These are phyloP conservation scores for Dasysyrphus tricinctus DNA, from an alignment of 2,888 invertebrate genomes.

Conservation along the genomic window DNA sequence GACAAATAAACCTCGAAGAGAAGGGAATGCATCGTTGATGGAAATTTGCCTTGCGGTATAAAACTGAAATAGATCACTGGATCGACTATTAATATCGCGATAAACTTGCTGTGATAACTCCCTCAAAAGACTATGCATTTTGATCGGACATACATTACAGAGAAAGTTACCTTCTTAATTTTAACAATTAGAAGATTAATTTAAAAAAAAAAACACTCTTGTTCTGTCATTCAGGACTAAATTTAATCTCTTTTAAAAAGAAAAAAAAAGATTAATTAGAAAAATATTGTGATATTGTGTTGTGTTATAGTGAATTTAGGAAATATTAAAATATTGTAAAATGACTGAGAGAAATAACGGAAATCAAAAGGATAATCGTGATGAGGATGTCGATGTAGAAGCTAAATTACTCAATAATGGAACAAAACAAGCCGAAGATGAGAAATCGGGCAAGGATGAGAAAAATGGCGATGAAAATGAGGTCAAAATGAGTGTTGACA, in stretches of 20 bases:
- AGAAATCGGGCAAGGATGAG: constrained; percentile 76
- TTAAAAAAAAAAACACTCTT: not conserved
- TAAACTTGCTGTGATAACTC: constrained; percentile 52
- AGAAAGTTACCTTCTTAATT: constrained; percentile 6
- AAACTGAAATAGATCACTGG: constrained; percentile 45
- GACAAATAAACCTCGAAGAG: constrained; percentile 12
- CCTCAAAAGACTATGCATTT: constrained; percentile 53
- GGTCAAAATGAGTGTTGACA: constrained; percentile 81
- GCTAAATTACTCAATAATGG: constrained; percentile 78
- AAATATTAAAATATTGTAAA: constrained; percentile 17
- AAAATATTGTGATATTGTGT: constrained; percentile 56
- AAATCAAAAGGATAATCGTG: constrained; percentile 57
- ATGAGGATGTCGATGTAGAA: constrained; percentile 74
- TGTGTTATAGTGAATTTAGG: constrained; percentile 14
- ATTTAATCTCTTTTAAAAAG: not conserved
- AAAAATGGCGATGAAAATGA: constrained; percentile 77
- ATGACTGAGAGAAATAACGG: constrained; percentile 61
- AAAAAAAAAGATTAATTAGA: not conserved
- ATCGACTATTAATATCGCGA: constrained; percentile 52
- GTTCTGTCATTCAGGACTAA: not conserved
- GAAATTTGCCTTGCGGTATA: constrained; percentile 35
- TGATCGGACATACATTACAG: constrained; percentile 19
- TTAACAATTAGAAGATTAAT: not conserved
- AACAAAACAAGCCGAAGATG: constrained; percentile 64
- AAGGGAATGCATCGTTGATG: not conserved